phyloP scores from a whole-genome alignment of 1,140 invertebrate genomes.

The Zeugodacus cucurbitae region DNA sequence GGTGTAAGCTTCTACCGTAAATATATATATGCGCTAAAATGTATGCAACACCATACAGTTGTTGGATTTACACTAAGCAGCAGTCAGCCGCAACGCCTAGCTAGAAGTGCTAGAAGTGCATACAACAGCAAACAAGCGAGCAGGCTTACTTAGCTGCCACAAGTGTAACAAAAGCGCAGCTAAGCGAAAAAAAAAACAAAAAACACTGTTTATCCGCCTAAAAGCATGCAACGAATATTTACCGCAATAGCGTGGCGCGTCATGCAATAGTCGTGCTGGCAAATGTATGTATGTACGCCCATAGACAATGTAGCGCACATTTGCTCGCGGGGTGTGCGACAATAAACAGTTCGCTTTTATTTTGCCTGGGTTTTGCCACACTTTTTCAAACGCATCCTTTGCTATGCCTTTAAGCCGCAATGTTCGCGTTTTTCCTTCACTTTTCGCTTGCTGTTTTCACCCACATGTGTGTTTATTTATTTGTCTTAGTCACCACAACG shows the following conservation, averaged over 20 bases:
- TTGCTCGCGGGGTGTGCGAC: neutral
- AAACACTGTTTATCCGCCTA: neutral
- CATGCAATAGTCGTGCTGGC: neutral
- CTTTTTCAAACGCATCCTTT: neutral
- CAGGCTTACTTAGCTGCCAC: neutral
- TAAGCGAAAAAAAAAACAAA: neutral
- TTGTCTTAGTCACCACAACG: constrained; percentile 25
- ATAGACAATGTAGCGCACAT: neutral
- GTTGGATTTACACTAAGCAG: neutral
- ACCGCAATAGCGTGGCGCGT: neutral
- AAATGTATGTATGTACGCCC: neutral
- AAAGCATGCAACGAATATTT: constrained; percentile 28
- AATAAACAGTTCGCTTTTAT: neutral
- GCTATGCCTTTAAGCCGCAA: neutral
- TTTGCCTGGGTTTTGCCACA: neutral
- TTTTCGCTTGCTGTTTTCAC: neutral
- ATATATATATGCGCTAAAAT: neutral
- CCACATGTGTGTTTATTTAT: neutral
- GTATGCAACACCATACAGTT: neutral
- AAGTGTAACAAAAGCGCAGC: neutral
- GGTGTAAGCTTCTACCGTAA: neutral
- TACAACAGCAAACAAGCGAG: neutral
- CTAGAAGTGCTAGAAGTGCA: neutral
- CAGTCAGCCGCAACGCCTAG: neutral
- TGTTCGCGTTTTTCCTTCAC: neutral